Base-by-base conservation (phyloP, 2,113 vertebrate genomes). In the Melanerpes aurifrons region DNA sequence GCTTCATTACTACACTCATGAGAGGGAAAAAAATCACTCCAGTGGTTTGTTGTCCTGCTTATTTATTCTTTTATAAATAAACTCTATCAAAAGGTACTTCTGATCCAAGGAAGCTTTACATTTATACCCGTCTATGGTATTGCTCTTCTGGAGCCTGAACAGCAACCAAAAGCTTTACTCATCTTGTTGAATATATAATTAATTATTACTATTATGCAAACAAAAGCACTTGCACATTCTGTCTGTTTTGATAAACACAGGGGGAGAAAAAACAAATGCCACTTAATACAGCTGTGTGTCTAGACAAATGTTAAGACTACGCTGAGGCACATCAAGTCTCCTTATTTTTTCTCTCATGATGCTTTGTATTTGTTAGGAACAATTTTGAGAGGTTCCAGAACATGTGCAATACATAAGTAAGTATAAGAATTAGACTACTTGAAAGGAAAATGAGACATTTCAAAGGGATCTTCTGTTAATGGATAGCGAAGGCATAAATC, bases 131-230 rank as follows among this genome's bases (percentile, higher is more conserved):
- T 2, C 6, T 76, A 74, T 31, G 58, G 62, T 56, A 88, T 43
- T 71, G 37, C 32, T 91, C 72, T 90, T 86, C 80, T 56, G 90
- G 80, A 94, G 76, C 79, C 77, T 62, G 76, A 73, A 72, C 0
- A 90, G 57, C 62, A 70, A 53, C 80, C 86, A 86, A 78, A 91
- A 95, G 43, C 61, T 91, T 80, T 78, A 72, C 48, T 83, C 54
- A 79, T 73, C 43, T 71, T 50, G 50, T 67, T 92, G 86, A 88
- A 66, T 76, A 86, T 22, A 29, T 31, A 88, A 94, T 86, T 92
- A 90, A 94, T 96, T 92, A 96, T 50, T 37, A 81, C 37, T 56
- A 76, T 15, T 35, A 82, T 73, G 80, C 67, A 94, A 70, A 90
- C 40, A 82, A 64, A 86, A 88, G 86, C 78, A 58, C 69, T 91